These are phyloP conservation scores for Galago senegalensis DNA, from an alignment of 2,797 vertebrate species.

Conservation along the genomic window DNA sequence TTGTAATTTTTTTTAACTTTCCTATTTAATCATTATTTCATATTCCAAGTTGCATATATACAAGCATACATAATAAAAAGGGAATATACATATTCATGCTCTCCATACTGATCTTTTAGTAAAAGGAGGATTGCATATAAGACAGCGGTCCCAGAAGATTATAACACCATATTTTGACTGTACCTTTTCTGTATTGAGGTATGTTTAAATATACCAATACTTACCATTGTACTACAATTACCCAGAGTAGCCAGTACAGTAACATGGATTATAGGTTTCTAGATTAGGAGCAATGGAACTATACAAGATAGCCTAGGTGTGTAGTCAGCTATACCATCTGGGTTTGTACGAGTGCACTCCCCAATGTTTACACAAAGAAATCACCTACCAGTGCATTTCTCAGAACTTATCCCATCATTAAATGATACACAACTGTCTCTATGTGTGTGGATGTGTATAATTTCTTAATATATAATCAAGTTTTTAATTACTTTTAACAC, in stretches of 20 bases:
- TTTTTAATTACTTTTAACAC: neutral
- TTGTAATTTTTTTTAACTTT: neutral
- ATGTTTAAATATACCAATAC: neutral
- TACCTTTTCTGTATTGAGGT: neutral
- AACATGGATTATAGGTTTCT: neutral
- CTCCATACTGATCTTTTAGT: neutral
- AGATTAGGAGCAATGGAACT: neutral
- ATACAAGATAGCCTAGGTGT: neutral
- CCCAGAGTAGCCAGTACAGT: neutral
- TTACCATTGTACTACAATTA: neutral
- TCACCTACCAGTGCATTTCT: neutral
- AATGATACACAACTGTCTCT: neutral
- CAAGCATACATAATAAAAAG: neutral
- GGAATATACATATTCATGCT: neutral
- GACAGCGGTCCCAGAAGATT: neutral
- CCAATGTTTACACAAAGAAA: neutral
- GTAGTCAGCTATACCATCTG: no score
- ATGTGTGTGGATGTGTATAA: neutral
- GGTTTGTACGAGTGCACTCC: neutral
- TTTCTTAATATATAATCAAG: neutral
- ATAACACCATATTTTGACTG: neutral
- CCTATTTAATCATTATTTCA: slow-evolving; percentile 36
- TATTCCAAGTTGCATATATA: neutral
- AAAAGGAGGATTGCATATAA: neutral
- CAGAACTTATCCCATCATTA: neutral